Base-by-base conservation (phyloP, 1,140 invertebrate species). In the Drosophila aff. region DNA sequence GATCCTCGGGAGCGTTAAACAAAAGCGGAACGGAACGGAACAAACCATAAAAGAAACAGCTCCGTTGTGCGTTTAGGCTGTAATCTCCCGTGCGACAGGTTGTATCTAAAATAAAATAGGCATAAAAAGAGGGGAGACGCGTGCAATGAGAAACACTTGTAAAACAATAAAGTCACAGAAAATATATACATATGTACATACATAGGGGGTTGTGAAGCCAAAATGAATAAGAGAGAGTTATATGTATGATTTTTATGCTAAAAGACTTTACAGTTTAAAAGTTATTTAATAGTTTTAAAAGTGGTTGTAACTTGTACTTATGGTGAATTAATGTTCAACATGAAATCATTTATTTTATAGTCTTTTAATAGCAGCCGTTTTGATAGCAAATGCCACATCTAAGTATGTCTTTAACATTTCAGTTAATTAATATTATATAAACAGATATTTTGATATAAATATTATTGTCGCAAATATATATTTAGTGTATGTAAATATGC, bases 41-140 rank as follows among this genome's bases (percentile, higher is more conserved):
- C 46, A 82, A 82, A 62, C 46, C 73, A 81, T 77, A 73, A 81
- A 84, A 74, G 36, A 47, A 66, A 46, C 40, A 49, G 72, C 72
- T 36, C 55, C 52, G 44, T 61, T 41, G 60, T 38, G 50, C 31
- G 52, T 50, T 21, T 23, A 10, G 0, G 18, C 52, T 21, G 52
- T 69, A 67, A 61, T 82, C 44, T 71, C 64, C 47, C 18, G 59
- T 57, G 68, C 69, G 52, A 75, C 82, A 82, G 79, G 76, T 82
- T 79, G 82, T 63, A 73, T 63, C 66, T 86, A 69, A 67, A 85
- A 81, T 18, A 64, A 75, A 86, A 84, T 33, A 57, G 79, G 78
- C 64, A 64, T 62, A 71, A 64, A 75, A 53, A 50, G 4, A 71
- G 47, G 21, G 11, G 10, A 65, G 41, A 46, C 16, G 49, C 62